Evolutionary conservation across 2,113 vertebrate species (phyloP).

Genomic region (Scophthalmus maximus): DNA sequence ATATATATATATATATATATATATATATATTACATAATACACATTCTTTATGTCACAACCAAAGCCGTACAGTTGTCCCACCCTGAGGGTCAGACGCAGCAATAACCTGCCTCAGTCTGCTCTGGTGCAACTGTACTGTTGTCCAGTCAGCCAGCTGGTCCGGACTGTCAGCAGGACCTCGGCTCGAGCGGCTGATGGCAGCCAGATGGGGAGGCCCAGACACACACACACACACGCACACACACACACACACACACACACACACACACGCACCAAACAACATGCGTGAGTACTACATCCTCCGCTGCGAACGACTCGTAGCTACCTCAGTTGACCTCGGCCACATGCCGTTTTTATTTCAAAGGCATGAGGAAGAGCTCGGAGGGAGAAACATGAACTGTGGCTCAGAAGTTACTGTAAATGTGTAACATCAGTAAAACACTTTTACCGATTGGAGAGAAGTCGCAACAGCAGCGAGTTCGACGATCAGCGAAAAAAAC

Average conservation of each 20-base stretch:
- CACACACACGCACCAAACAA: constrained; percentile 16
- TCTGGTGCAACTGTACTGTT: constrained; percentile 34
- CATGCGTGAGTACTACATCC: constrained; percentile 50
- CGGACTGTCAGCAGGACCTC: constrained; percentile 57
- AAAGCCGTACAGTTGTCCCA: constrained; percentile 34
- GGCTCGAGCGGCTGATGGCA: constrained; percentile 39
- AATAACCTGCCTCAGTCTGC: constrained; percentile 36
- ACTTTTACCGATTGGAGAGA: constrained; percentile 20
- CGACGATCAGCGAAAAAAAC: neutral
- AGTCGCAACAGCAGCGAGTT: constrained; percentile 19
- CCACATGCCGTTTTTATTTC: constrained; percentile 54
- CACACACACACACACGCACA: constrained; percentile 31
- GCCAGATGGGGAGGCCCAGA: constrained; percentile 64
- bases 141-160: constrained; percentile 74
- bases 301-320: constrained; percentile 9
- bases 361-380: constrained; percentile 41
- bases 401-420: constrained; percentile 34
- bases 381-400: constrained; percentile 51
- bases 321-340: constrained; percentile 65
- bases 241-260: constrained; percentile 16
- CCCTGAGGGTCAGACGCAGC: constrained; percentile 21
- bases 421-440: constrained; percentile 42
- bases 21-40: too few relatives aligned
- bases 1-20: too few relatives aligned
- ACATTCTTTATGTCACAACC: neutral